Evolutionary conservation across 92 coral and sea anemone genomes (phyloP), one percentile per base, ranked within the genome.

Genomic region (Siderastrea siderea): DNA sequence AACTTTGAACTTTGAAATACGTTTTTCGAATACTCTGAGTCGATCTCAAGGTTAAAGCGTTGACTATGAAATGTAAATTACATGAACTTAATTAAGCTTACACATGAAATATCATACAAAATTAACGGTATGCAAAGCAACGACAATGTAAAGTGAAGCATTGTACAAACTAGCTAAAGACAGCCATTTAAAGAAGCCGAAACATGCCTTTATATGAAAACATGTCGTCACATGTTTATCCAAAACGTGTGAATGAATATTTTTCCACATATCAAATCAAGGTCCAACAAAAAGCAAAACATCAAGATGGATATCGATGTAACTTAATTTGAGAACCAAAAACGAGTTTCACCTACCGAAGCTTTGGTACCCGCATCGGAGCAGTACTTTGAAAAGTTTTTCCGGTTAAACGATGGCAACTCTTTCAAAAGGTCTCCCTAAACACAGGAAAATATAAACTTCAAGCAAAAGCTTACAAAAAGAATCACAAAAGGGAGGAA

Each of bases 371-470:
- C 91, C 6, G 98, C 89, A 82, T 98, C 99, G 57, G 90, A 84
- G 83, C 91, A 86, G 63, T 92, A 98, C 69, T 93, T 91, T 19
- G 99, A 98, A 87, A 98, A 98, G 91, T 98, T 98, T 68, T 85
- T 92, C 84, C 89, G 93, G 76, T 98, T 95, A 84, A 98, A 98
- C 53, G 99, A 98, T 11, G 99, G 99, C 6, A 98, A 74, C 81
- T 96, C 99, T 77, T 98, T 98, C 63, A 98, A 92, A 15, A 98
- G 92, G 84, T 98, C 98, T 68, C 98, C 96, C 99, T 98, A 91
- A 55, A 74, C 13, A 75, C 47, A 71, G 59, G 16, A 59, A 76
- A 72, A 87, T n/a, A 15, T 17, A 45, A 44, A 10, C 17, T 8
- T 38, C 6, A 60, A 66, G 38, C 6, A 50, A 6, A 51, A 52